Percentiles rank a stretch among this genome's conserved stretches.
Conservation (phyloP, 2,888 invertebrate species). For the Torymus aiolomorphi region DNA sequence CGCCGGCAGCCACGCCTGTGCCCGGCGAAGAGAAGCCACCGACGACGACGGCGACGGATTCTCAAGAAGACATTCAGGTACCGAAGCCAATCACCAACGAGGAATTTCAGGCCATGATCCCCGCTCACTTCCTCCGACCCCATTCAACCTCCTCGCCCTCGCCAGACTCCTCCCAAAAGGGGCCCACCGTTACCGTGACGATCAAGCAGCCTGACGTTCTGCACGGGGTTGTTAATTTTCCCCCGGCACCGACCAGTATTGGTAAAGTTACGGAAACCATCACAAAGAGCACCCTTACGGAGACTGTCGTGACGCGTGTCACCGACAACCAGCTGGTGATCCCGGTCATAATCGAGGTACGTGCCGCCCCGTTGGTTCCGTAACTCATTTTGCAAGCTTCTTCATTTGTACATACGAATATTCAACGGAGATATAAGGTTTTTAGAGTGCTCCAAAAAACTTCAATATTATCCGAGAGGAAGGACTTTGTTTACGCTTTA, state of each 20-base stretch:
- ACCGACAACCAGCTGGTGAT: slow-evolving; percentile 93
- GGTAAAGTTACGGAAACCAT: slow-evolving; percentile 95
- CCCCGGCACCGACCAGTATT: slow-evolving; percentile 88
- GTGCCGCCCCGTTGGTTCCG: slow-evolving; percentile 68
- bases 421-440: neutral
- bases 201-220: slow-evolving; percentile 84
- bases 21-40: slow-evolving; percentile 66
- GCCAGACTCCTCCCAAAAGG: slow-evolving; percentile 73
- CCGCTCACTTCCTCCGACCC: slow-evolving; percentile 87
- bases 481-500: too few species aligned
- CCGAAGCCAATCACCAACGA: slow-evolving; percentile 93
- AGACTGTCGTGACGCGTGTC: slow-evolving; percentile 94
- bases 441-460: slow-evolving; percentile 49
- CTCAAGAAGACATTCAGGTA: slow-evolving; percentile 78
- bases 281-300: slow-evolving; percentile 96
- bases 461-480: neutral
- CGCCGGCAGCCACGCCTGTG: slow-evolving; percentile 61
- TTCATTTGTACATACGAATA: slow-evolving; percentile 53
- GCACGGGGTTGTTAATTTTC: slow-evolving; percentile 84
- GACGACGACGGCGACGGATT: slow-evolving; percentile 72
- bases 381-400: slow-evolving; percentile 57
- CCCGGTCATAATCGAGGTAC: slow-evolving; percentile 93
- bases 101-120: slow-evolving; percentile 96
- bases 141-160: slow-evolving; percentile 69
- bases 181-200: slow-evolving; percentile 86